phyloP scores from a whole-genome alignment of 2,797 vertebrate species.

The Silurus aristotelis region DNA sequence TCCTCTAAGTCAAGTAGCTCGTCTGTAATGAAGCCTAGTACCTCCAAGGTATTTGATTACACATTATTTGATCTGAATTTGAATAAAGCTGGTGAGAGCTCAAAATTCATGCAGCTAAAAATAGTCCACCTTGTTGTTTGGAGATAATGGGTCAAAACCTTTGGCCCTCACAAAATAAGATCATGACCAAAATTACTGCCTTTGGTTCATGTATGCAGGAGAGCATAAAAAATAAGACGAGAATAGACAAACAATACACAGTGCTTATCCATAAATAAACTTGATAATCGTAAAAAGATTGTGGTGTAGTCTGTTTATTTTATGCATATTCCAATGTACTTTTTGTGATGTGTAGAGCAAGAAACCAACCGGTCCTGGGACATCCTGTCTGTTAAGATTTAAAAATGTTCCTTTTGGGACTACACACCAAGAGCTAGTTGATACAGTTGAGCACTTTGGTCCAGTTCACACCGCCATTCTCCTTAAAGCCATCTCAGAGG shows the following conservation, averaged over 20 bases:
- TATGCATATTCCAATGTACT: too few relatives aligned
- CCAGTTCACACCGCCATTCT: slow-evolving; percentile 80
- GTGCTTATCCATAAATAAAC: too few relatives aligned
- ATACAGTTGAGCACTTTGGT: slow-evolving; percentile 78
- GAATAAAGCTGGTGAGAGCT: neutral
- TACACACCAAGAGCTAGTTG: slow-evolving; percentile 73
- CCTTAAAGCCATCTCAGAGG: slow-evolving; percentile 68
- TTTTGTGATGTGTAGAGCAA: slow-evolving; percentile 17
- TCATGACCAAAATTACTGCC: too few relatives aligned
- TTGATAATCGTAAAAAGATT: too few relatives aligned
- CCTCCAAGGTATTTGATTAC: slow-evolving; percentile 33
- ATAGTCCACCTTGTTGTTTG: neutral
- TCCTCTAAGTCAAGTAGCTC: slow-evolving; percentile 44
- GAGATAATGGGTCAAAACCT: neutral
- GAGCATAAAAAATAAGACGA: too few relatives aligned
- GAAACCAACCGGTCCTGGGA: slow-evolving; percentile 45
- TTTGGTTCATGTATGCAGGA: too few relatives aligned
- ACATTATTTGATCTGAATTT: neutral
- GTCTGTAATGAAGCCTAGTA: slow-evolving; percentile 22
- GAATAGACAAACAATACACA: too few relatives aligned
- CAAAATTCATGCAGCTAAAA: too few relatives aligned
- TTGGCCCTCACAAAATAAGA: too few relatives aligned
- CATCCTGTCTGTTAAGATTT: slow-evolving; percentile 48
- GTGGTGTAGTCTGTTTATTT: too few relatives aligned
- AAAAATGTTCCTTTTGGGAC: slow-evolving; percentile 59